Conservation (phyloP, 1,140 invertebrate species). For the Micrasema minimum region DNA sequence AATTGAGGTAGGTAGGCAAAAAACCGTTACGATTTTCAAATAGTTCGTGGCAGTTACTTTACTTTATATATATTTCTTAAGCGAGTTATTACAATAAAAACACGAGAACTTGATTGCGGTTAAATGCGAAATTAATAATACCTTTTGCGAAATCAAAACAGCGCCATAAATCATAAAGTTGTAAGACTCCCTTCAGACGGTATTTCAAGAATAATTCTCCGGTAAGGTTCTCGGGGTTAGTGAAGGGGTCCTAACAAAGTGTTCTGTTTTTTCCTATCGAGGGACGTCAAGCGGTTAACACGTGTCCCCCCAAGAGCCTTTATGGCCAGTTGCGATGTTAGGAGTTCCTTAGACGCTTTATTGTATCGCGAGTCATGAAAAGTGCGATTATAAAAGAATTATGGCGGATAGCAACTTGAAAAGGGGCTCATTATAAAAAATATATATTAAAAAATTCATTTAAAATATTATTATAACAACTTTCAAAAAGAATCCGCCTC, state of each 20-base stretch:
- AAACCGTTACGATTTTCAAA: too few species aligned
- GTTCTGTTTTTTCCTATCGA: conserved; percentile 28
- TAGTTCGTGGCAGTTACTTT: too few species aligned
- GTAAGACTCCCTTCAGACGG: conserved; percentile 6
- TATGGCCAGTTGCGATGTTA: conserved; percentile 20
- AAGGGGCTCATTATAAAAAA: background rate
- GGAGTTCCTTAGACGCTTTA: conserved; percentile 1
- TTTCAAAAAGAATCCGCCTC: too few species aligned
- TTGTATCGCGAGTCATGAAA: conserved; percentile 3
- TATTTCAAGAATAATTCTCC: conserved; percentile 9
- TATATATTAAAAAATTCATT: too few species aligned
- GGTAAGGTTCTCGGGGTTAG: background rate
- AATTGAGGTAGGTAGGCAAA: too few species aligned
- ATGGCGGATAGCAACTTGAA: background rate
- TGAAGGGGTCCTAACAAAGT: conserved; percentile 5
- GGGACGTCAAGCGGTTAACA: conserved; percentile 51
- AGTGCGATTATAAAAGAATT: background rate
- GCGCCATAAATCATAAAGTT: conserved; percentile 2
- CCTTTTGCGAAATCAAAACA: background rate
- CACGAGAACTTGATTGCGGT: conserved; percentile 7
- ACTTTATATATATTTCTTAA: too few species aligned
- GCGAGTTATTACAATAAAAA: background rate
- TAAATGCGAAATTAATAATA: conserved; percentile 32
- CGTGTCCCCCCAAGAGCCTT: conserved; percentile 45
- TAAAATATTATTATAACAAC: too few species aligned